Evolutionary conservation across 2,113 vertebrate species (phyloP).

Genomic region (Acrocephalus kingi): DNA sequence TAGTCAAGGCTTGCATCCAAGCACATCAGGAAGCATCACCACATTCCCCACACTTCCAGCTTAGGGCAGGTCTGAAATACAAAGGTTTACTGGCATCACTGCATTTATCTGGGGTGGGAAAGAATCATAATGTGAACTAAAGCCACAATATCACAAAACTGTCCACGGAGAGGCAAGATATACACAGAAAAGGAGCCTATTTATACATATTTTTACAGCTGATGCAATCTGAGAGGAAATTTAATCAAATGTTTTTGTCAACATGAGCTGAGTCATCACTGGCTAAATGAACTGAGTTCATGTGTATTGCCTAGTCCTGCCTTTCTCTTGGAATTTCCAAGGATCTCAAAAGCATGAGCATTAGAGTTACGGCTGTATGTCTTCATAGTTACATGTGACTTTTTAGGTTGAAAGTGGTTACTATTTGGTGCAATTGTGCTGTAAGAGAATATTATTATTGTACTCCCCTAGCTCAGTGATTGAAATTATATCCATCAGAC

Average conservation of each 20-base stretch:
- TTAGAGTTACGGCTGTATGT: not conserved
- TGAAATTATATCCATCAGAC: not conserved
- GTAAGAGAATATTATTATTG: not conserved
- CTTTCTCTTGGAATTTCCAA: not conserved
- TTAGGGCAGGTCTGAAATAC: not conserved
- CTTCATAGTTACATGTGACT: not conserved
- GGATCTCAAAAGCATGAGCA: not conserved
- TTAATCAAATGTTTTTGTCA: not conserved
- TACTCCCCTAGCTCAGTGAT: not conserved
- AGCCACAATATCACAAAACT: not conserved
- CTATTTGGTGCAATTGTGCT: not conserved
- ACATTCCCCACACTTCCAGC: not conserved
- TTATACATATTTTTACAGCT: not conserved
- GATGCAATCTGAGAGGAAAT: not conserved
- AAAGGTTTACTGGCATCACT: not conserved
- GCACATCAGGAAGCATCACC: not conserved
- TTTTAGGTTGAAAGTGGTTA: not conserved
- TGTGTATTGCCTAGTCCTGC: not conserved
- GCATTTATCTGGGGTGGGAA: not conserved
- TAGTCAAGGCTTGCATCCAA: not conserved
- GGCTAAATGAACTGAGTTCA: not conserved
- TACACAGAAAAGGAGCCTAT: rapidly evolving
- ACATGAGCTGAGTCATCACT: not conserved
- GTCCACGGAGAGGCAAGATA: not conserved
- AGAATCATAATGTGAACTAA: not conserved